Evolutionary conservation across 2,113 vertebrate species (phyloP), one percentile per base, ranked within the genome.

Genomic region (Coptodon bakossiorum): DNA sequence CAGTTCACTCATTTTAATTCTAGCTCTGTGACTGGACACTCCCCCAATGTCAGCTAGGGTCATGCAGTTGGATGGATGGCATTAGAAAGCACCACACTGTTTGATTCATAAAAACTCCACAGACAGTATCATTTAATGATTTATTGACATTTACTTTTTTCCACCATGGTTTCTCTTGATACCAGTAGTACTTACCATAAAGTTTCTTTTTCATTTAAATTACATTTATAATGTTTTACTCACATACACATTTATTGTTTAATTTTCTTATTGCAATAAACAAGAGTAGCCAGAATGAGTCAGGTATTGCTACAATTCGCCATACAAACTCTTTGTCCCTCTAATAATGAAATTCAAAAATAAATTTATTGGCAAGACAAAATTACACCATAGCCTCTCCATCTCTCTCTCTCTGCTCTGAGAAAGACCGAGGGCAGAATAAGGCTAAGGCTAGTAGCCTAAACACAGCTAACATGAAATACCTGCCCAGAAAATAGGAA

Each of bases 251-350:
- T 96, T 94, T 96, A 96, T 96, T 95, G 91, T 93, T 96, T 96
- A 86, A 93, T 96, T 95, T 96, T 96, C 94, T 97, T 97, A 97
- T 97, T 97, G 96, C 97, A 96, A 96, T 96, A 96, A 97, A 97
- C 96, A 95, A 96, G 95, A 96, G 95, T 96, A 96, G 95, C 96
- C 97, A 94, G 95, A 95, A 96, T 96, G 96, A 95, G 95, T 95
- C 95, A 92, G 95, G 95, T 97, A 97, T 97, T 97, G 97, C 97
- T 97, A 97, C 95, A 94, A 53, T 96, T 96, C 78, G 93, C 94
- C 96, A 96, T 94, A 96, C 94, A 96, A 94, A 95, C 93, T 93
- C 90, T 93, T 93, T 93, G 90, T 93, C 95, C 93, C 85, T 95
- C 93, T 90, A 92, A 96, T 95, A 94, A 92, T 94, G 95, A 94